Percentiles rank a stretch among this genome's conserved stretches.
Conservation (phyloP, 2,888 invertebrate species). For the Herminia tarsipennalis region DNA sequence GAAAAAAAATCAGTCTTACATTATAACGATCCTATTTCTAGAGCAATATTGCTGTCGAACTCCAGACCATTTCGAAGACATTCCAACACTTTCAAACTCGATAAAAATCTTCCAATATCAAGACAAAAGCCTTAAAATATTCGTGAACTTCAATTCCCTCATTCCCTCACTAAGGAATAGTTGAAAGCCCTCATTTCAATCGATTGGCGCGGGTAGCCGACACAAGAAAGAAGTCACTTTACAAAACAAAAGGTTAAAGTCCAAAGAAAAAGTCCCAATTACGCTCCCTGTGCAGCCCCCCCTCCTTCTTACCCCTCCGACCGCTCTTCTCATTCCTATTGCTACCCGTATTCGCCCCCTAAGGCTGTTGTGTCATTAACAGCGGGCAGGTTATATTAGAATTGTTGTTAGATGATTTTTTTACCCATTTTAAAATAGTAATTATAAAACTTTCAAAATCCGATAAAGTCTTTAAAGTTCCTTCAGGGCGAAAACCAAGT, state of each 20-base stretch:
- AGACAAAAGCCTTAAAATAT: conserved; percentile 9
- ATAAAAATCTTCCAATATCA: too few relatives aligned
- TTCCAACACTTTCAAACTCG: too few relatives aligned
- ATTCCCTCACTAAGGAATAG: conserved; percentile 24
- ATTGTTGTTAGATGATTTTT: background rate
- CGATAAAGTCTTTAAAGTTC: too few relatives aligned
- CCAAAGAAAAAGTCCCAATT: conserved; percentile 84
- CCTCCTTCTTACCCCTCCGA: conserved; percentile 19
- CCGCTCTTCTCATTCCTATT: conserved; percentile 40
- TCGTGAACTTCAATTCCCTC: conserved; percentile 30
- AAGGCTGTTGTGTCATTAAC: conserved; percentile 36
- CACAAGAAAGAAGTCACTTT: conserved; percentile 78
- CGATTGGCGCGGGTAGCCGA: conserved; percentile 59
- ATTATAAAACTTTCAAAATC: too few relatives aligned
- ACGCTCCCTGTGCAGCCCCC: conserved; percentile 55
- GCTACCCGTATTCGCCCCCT: conserved; percentile 36
- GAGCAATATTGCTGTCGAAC: too few relatives aligned
- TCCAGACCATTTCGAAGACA: too few relatives aligned
- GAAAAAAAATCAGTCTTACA: too few relatives aligned
- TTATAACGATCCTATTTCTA: too few relatives aligned
- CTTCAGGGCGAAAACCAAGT: too few relatives aligned
- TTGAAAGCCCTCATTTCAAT: conserved; percentile 52
- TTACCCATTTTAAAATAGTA: too few relatives aligned
- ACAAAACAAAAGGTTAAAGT: conserved; percentile 81
- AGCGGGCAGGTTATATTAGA: conserved; percentile 21